Base-by-base conservation (phyloP, 2,113 vertebrate genomes). In the Marcusenius ussheri region DNA sequence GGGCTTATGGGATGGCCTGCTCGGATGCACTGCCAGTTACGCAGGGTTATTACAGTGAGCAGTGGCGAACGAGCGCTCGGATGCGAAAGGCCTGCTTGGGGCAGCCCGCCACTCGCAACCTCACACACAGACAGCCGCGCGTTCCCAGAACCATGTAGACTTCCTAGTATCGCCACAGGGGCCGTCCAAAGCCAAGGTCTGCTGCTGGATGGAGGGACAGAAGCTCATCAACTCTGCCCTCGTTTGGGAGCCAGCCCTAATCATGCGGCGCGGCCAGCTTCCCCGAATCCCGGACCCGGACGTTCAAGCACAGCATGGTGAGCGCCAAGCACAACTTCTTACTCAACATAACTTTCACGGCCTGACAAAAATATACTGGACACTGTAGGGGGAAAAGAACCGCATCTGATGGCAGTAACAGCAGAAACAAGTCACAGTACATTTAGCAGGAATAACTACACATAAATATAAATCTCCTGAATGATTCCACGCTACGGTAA, bases 1-100 rank as follows among this genome's bases (percentile, higher is more conserved):
- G 85, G 89, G 89, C 92, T 93, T 91, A 89, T 88, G 87, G 92
- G 92, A 91, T 91, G 93, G 92, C 88, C 62, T 80, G 74, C 35
- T 39, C 1, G 1, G 10, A 46, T 17, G 92, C 92, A 91, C 91
- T 91, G 88, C 94, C 93, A 94, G 92, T 89, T 31, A 56, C 94
- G 92, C 93, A 91, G 95, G 90, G 89, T 93, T 91, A 93, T 94
- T 94, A 92, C 91, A 94, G 90, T 77, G 91, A 95, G 91, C 91
- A 93, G 91, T 88, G 93, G 91, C 47, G 47, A 86, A 93, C 92
- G 91, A 90, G 89, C 85, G 91, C 91, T 92, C 94, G 93, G 93
- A 93, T 94, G 94, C 92, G 94, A 77, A 77, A 8, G 83, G 74
- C 90, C 91, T 93, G 91, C 86, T 88, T 92, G 93, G 88, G n/a